These are phyloP conservation scores for Metallyticus violacea DNA, from an alignment of 2,888 invertebrate species.

Conservation along the genomic window DNA sequence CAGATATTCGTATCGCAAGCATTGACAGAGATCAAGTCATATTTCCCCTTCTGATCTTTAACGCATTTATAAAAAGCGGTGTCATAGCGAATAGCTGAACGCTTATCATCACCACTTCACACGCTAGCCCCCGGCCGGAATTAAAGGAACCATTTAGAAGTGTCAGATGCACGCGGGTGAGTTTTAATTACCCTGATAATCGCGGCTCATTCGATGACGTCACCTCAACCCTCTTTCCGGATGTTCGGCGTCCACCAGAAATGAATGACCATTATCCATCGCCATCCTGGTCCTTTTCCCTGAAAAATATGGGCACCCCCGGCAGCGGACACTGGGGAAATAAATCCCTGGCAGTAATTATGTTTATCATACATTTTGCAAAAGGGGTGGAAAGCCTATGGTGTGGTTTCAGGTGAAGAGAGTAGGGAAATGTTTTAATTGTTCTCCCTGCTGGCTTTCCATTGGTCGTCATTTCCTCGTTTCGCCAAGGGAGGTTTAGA, in stretches of 20 bases:
- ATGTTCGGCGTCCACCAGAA: constrained; percentile 10
- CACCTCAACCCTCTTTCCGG: not conserved
- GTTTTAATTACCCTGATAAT: constrained; percentile 31
- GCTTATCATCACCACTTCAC: not conserved
- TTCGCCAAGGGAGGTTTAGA: not conserved
- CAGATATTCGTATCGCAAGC: too few species aligned
- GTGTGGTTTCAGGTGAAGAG: not conserved
- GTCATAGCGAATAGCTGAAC: not conserved
- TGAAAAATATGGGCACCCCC: not conserved
- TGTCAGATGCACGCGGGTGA: constrained; percentile 29
- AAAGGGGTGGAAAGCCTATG: not conserved
- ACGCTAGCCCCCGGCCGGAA: not conserved
- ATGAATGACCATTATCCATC: constrained; percentile 15
- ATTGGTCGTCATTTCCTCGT: not conserved
- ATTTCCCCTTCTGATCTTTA: not conserved
- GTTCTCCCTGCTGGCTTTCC: not conserved
- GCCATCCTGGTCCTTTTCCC: not conserved
- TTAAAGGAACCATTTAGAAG: constrained; percentile 32
- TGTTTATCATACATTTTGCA: not conserved
- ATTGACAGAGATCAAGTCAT: not conserved
- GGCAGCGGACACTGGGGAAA: not conserved
- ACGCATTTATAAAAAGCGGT: not conserved
- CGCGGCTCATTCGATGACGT: constrained; percentile 22
- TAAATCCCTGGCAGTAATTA: not conserved
- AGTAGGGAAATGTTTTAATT: not conserved